Evolutionary conservation across 2,797 vertebrate species (phyloP), one percentile per base, ranked within the genome.

Genomic region (Tiaroga cobitis): DNA sequence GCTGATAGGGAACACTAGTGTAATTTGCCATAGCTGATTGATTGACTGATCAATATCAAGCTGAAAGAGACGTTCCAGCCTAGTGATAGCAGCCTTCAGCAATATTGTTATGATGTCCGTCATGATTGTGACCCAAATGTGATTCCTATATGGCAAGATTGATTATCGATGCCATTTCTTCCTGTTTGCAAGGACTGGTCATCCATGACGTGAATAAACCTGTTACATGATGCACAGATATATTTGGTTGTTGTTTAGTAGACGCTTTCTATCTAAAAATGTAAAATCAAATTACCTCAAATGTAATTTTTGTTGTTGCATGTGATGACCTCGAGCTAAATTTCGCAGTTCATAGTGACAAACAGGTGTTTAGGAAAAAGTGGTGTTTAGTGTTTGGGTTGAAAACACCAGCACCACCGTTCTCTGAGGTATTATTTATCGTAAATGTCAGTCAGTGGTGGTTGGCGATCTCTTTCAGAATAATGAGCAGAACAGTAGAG

Each of bases 91-190:
- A 63, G 68, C 76, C 68, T 59, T 73, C 34, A 73, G 83, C 76
- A 67, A 73, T 37, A 80, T 29, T 21, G 18, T 77, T 69, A 72
- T 80, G 69, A 80, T 79, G 67, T 70, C 26, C 80, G 29, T n/a
- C 69, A 75, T 49, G 41, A 49, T 39, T 75, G 54, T 83, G 39
- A 75, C 83, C 76, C 83, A 85, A 49, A 72, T 63, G 76, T 39
- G 67, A 34, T 72, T 39, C 15, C 3, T 80, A 19, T n/a, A 69
- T 84, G 67, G 34, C 34, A 18, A 34, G 26, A 85, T 80, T 65
- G 39, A 85, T 63, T 63, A 8, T 70, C 5, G 1, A 65, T 65
- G 5, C 18, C 5, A 70, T 73, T 19, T 68, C 37, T 75, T 83
- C 39, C 21, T 49, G 54, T 51, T 26, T 37, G 18, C 16, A 9